These are phyloP conservation scores for Sesia bembeciformis DNA, from an alignment of 2,888 invertebrate genomes.

Conservation along the genomic window DNA sequence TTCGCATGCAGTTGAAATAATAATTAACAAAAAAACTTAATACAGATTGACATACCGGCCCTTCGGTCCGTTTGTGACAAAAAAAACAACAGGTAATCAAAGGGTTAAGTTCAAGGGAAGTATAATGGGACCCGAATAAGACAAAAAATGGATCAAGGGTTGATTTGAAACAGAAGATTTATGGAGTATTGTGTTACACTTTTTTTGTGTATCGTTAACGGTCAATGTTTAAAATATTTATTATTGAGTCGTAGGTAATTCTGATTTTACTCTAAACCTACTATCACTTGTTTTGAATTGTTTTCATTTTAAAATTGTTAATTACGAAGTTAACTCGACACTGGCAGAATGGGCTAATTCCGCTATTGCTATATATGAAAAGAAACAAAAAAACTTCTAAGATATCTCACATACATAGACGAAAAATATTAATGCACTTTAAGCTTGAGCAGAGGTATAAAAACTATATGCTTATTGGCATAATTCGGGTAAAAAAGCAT, in stretches of 20 bases:
- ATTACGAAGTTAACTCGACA: too few relatives aligned
- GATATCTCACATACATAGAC: too few relatives aligned
- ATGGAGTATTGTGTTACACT: slow-evolving; percentile 35
- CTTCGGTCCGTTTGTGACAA: slow-evolving; percentile 29
- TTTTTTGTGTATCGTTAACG: slow-evolving; percentile 26
- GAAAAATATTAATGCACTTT: too few relatives aligned
- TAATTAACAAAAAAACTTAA: slow-evolving; percentile 42
- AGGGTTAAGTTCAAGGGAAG: slow-evolving; percentile 40
- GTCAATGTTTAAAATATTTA: slow-evolving; percentile 18
- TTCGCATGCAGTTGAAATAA: slow-evolving; percentile 19
- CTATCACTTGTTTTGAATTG: too few relatives aligned
- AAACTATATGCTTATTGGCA: background rate
- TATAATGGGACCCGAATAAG: slow-evolving; percentile 17
- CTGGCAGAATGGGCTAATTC: too few relatives aligned
- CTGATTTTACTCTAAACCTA: too few relatives aligned
- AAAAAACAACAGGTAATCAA: slow-evolving; percentile 61
- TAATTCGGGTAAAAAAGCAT: background rate
- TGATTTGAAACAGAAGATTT: slow-evolving; percentile 39
- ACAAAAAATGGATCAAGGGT: slow-evolving; percentile 49
- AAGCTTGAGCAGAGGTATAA: too few relatives aligned
- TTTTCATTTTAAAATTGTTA: too few relatives aligned
- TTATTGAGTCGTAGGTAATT: background rate
- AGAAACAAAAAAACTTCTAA: too few relatives aligned
- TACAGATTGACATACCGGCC: slow-evolving; percentile 52
- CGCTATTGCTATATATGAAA: too few relatives aligned